Evolutionary conservation across 2,113 vertebrate species (phyloP), one percentile per base, ranked within the genome.

Genomic region (Dipodomys spectabilis): DNA sequence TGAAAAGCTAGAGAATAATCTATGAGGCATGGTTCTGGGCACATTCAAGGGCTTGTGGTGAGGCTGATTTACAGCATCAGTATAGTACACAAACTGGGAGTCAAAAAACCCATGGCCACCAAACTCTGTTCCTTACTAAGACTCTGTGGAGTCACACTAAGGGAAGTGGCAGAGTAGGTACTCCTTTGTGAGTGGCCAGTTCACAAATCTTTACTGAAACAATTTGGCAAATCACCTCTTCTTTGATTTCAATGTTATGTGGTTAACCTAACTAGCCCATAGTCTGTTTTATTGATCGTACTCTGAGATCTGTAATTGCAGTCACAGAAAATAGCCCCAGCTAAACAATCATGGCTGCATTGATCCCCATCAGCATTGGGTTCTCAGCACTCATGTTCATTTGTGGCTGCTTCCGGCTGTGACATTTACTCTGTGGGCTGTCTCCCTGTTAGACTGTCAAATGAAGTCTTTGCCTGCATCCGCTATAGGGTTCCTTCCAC

Each of bases 231-330:
- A 71, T 78, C 82, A 90, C 1, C 60, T n/a, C 80, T 90, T 69
- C 49, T 75, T 73, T 89, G 82, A 72, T 39, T 89, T 87, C 57
- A 30, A 91, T 95, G 95, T 75, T 82, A 82, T 82, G 57, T 62
- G 22, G 2, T 78, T 91, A 91, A 87, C 27, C 7, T 30, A 65
- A n/a, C 27, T 93, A 20, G 44, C 71, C 60, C 75, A 44, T 28
- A n/a, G 75, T 45, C 16, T 7, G 19, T n/a, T 65, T 30, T n/a
- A n/a, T 74, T 85, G 95, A 53, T 67, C 27, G 88, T 20, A 77
- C 64, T 45, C 53, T 86, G 57, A 53, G 35, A 73, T 82, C 79
- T 85, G 23, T 25, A 35, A 82, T 74, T 18, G 77, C 72, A 77
- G 4, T 69, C 82, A 91, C 5, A 92, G 57, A 84, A 82, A 71